Evolutionary conservation across 2,113 vertebrate genomes (phyloP).

Genomic region (Apodemus sylvaticus): DNA sequence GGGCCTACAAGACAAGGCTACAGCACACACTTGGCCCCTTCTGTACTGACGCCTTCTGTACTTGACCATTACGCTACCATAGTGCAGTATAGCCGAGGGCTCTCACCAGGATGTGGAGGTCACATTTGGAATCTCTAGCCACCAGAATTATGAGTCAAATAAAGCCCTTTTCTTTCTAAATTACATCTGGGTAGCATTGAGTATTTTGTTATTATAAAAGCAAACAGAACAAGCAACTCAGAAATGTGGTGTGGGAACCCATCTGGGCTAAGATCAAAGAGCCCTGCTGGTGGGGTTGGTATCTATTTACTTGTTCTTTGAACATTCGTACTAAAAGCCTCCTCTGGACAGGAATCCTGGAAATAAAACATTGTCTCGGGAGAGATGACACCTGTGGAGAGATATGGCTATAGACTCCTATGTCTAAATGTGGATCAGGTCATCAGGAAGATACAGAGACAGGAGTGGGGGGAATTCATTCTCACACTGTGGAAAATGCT

Average conservation of each 20-base stretch:
- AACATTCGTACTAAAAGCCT: not conserved
- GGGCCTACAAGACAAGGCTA: not conserved
- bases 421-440: not conserved
- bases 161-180: not conserved
- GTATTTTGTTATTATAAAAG: not conserved
- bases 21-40: no score
- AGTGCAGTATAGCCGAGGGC: not conserved
- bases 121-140: not conserved
- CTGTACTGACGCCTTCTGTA: not conserved
- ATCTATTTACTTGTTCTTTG: not conserved
- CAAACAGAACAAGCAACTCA: not conserved
- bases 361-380: not conserved
- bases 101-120: not conserved
- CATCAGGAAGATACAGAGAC: not conserved
- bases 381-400: not conserved
- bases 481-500: accelerated
- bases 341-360: not conserved
- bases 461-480: not conserved
- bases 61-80: not conserved
- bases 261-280: not conserved
- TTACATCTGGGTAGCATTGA: not conserved
- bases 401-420: accelerated
- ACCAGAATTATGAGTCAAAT: not conserved
- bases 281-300: not conserved
- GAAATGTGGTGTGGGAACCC: not conserved